phyloP scores from a whole-genome alignment of 2,888 invertebrate genomes.

The Biston stratarius region DNA sequence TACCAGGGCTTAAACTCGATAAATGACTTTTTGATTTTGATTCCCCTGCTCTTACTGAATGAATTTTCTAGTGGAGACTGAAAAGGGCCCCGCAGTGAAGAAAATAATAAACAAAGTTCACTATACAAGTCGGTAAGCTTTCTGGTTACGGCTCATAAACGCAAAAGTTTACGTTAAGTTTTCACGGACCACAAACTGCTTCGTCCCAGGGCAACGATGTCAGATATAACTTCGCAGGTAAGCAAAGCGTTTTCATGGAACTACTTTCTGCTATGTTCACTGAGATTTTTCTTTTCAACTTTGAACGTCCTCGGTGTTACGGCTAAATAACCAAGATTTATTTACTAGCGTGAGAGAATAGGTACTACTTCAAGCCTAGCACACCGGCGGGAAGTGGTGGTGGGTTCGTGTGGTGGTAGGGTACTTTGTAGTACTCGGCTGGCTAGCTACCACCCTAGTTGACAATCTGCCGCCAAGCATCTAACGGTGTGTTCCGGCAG shows the following conservation, averaged over 20 bases:
- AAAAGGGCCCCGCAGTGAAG: conserved; percentile 24
- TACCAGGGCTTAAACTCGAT: too few species aligned
- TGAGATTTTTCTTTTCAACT: conserved; percentile 21
- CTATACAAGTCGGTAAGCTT: conserved; percentile 30
- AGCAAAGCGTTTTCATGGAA: conserved; percentile 21
- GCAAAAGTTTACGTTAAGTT: conserved; percentile 42
- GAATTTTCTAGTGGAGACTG: neutral
- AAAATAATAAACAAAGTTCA: conserved; percentile 31
- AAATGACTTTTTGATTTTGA: too few species aligned
- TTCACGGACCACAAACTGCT: conserved; percentile 44
- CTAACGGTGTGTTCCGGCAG: too few species aligned
- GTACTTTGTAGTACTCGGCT: too few species aligned
- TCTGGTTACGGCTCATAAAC: conserved; percentile 39
- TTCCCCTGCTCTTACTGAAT: neutral
- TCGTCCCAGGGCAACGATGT: conserved; percentile 32
- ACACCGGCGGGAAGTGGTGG: too few species aligned
- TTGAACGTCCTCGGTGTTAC: neutral
- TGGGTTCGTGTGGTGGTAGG: too few species aligned
- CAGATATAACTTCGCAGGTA: conserved; percentile 31
- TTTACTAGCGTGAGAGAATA: neutral
- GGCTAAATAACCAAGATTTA: neutral
- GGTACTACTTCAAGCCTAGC: too few species aligned
- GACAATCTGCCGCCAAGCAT: too few species aligned
- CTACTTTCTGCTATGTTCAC: conserved; percentile 13
- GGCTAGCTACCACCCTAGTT: too few species aligned